Percentiles rank a stretch among this genome's conserved stretches.
These are phyloP conservation scores for Cacoxenus indagator DNA, from an alignment of 2,888 invertebrate species.

Conservation along the genomic window DNA sequence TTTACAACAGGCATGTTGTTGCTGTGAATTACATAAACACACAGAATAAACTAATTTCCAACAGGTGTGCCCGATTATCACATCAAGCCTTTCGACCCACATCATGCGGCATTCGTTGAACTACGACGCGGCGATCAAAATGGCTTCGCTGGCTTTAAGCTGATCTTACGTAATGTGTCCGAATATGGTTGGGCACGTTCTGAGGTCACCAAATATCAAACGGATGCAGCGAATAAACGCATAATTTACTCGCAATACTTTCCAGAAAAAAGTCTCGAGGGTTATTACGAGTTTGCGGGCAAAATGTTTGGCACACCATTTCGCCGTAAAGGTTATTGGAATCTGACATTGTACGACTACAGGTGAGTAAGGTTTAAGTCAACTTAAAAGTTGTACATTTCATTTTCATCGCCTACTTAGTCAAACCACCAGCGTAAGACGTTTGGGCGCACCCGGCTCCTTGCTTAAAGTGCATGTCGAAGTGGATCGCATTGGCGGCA, in stretches of 20 bases:
- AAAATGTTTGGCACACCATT: conserved; percentile 76
- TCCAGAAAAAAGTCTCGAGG: conserved; percentile 82
- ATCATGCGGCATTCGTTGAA: conserved; percentile 78
- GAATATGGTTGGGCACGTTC: conserved; percentile 84
- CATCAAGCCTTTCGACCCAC: conserved; percentile 84
- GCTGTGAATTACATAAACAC: background rate
- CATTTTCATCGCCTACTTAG: conserved; percentile 44
- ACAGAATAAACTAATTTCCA: background rate
- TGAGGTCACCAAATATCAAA: conserved; percentile 82
- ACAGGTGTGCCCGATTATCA: conserved; percentile 81
- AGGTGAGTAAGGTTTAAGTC: conserved; percentile 49
- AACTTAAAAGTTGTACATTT: background rate
- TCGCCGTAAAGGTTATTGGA: conserved; percentile 80
- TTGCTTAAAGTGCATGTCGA: conserved; percentile 78
- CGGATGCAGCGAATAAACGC: conserved; percentile 76
- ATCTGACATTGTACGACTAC: conserved; percentile 80
- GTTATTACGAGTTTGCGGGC: conserved; percentile 78
- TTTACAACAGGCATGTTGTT: conserved; percentile 75
- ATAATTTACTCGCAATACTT: conserved; percentile 86
- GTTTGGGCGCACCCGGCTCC: conserved; percentile 69
- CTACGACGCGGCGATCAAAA: conserved; percentile 76
- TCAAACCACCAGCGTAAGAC: conserved; percentile 72
- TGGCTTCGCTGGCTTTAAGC: conserved; percentile 77
- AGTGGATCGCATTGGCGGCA: conserved; percentile 81
- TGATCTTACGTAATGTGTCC: conserved; percentile 80